phyloP scores from a whole-genome alignment of 2,797 vertebrate genomes.

The Arnoldichthys spilopterus region DNA sequence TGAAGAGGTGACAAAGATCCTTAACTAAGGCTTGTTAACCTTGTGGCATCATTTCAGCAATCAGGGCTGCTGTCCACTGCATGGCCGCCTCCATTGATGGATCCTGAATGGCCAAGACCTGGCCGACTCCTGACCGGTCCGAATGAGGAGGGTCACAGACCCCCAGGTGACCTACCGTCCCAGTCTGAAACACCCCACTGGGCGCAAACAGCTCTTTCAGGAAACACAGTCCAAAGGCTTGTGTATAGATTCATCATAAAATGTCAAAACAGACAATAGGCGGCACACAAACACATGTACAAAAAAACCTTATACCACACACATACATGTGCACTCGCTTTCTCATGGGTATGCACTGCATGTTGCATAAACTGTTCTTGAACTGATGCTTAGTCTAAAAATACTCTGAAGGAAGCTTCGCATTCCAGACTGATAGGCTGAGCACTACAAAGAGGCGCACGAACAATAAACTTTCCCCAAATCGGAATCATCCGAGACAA shows the following conservation, averaged over 20 bases:
- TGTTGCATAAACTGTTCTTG: constrained; percentile 65
- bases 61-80: constrained; percentile 72
- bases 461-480: constrained; percentile 77
- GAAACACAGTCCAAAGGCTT: constrained; percentile 53
- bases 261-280: constrained; percentile 47
- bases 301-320: constrained; percentile 19
- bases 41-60: constrained; percentile 64
- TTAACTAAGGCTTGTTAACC: constrained; percentile 74
- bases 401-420: constrained; percentile 77
- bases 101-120: constrained; percentile 68
- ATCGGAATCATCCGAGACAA: constrained; percentile 81
- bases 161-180: constrained; percentile 67
- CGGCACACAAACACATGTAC: constrained; percentile 32
- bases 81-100: constrained; percentile 80
- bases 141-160: constrained; percentile 74
- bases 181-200: constrained; percentile 51
- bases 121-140: constrained; percentile 64
- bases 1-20: constrained; percentile 73
- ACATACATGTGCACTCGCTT: constrained; percentile 13
- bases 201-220: constrained; percentile 62
- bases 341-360: constrained; percentile 56
- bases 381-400: constrained; percentile 78
- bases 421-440: constrained; percentile 72
- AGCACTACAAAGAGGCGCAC: constrained; percentile 76
- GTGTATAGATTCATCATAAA: constrained; percentile 60